Conservation (phyloP, 2,113 vertebrate genomes). For the Asarcornis scutulata region DNA sequence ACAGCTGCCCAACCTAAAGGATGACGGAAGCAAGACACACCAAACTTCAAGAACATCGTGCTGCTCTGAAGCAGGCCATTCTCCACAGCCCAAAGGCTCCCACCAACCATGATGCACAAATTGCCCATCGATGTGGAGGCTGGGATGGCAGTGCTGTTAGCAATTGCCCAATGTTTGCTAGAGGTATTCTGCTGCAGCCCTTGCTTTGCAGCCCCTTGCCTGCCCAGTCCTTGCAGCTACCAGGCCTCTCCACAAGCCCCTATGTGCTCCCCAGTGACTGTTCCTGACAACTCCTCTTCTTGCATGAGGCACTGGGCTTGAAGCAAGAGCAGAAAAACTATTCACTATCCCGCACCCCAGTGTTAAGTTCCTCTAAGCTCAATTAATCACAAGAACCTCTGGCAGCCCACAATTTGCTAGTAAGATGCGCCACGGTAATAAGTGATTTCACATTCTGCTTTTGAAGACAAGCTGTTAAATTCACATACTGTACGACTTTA, state of each 20-base stretch:
- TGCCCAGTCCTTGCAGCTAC: neutral
- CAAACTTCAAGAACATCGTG: neutral
- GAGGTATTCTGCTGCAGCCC: neutral
- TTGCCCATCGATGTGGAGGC: neutral
- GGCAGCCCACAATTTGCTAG: constrained; percentile 36
- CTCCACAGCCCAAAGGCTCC: neutral
- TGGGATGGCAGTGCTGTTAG: neutral
- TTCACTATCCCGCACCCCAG: neutral
- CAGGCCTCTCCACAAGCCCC: rapidly evolving
- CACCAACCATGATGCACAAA: neutral
- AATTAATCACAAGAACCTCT: constrained; percentile 11
- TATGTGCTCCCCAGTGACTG: neutral
- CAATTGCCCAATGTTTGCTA: neutral
- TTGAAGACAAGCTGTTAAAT: constrained; percentile 60
- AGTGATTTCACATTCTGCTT: constrained; percentile 31
- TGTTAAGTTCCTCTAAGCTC: constrained; percentile 35
- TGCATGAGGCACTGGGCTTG: neutral
- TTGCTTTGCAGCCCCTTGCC: neutral
- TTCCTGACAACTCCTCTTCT: neutral
- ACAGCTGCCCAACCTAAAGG: neutral
- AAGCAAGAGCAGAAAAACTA: constrained; percentile 23
- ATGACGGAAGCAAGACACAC: neutral
- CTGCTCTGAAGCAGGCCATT: neutral
- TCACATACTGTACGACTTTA: constrained; percentile 41
- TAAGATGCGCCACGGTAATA: constrained; percentile 19